These are phyloP conservation scores for Gisinianus flammeolus DNA, from an alignment of 2,888 invertebrate genomes.

Conservation along the genomic window DNA sequence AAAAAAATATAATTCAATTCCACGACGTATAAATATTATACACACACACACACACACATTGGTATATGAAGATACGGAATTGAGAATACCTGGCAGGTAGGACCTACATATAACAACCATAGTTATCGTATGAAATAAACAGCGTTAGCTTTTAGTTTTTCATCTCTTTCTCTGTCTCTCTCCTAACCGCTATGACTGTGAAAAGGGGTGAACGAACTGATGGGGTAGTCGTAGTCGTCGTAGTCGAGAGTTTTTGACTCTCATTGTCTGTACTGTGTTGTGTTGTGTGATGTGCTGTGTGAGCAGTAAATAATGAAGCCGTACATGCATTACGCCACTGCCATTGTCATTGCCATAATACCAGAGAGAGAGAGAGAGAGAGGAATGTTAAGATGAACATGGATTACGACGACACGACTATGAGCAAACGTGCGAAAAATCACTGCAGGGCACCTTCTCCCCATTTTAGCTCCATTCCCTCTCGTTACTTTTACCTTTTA, in stretches of 20 bases:
- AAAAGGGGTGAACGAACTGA: constrained; percentile 46
- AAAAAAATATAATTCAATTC: neutral
- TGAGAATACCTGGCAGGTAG: constrained; percentile 23
- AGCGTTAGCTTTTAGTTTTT: constrained; percentile 10
- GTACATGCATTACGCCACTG: constrained; percentile 19
- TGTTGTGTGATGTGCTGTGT: neutral
- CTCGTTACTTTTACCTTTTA: neutral
- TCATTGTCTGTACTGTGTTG: constrained; percentile 8
- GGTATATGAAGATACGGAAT: neutral
- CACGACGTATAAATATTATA: neutral
- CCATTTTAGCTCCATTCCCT: no score
- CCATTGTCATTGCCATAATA: constrained; percentile 16
- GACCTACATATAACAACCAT: constrained; percentile 1
- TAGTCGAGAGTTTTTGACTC: constrained; percentile 11
- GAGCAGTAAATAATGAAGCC: neutral
- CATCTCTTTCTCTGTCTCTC: neutral
- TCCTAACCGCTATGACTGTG: constrained; percentile 44
- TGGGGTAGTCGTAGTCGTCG: constrained; percentile 15
- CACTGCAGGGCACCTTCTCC: constrained; percentile 34
- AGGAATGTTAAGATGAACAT: constrained; percentile 17
- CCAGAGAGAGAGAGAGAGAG: neutral
- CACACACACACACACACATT: neutral
- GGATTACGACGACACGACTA: constrained; percentile 3
- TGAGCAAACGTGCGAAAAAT: constrained; percentile 44
- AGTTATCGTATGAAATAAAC: constrained; percentile 29